phyloP scores from a whole-genome alignment of 2,888 invertebrate species.

The Caenorhabditis sp. region DNA sequence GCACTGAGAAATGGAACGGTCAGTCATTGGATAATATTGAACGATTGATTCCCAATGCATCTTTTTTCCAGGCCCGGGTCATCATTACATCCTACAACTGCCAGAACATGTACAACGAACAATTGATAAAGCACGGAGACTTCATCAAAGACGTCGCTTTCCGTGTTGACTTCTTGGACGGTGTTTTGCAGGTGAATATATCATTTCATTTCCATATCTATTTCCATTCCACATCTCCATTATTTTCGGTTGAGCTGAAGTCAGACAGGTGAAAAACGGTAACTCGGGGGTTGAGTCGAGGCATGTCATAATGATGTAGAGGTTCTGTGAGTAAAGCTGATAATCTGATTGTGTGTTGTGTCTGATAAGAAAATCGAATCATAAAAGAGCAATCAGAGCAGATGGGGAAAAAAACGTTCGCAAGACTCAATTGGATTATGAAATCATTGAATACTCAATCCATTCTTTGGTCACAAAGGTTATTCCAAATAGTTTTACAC shows the following conservation, averaged over 20 bases:
- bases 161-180: slow-evolving; percentile 91
- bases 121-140: slow-evolving; percentile 92
- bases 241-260: neutral
- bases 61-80: slow-evolving; percentile 86
- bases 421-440: neutral
- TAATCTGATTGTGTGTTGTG: slow-evolving; percentile 6
- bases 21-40: slow-evolving; percentile 13
- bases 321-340: too few relatives aligned
- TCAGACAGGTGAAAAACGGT: slow-evolving; percentile 10
- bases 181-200: slow-evolving; percentile 84
- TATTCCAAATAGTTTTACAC: too few relatives aligned
- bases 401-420: slow-evolving; percentile 4
- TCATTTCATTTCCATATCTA: neutral
- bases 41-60: slow-evolving; percentile 1
- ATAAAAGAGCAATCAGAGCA: neutral
- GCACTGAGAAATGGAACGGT: slow-evolving; percentile 73
- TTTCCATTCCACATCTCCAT: slow-evolving; percentile 3
- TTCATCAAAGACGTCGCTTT: slow-evolving; percentile 96
- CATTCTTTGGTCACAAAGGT: neutral
- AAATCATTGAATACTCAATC: slow-evolving; percentile 11
- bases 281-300: too few relatives aligned
- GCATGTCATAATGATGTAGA: too few relatives aligned
- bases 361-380: slow-evolving; percentile 4
- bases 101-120: slow-evolving; percentile 84
- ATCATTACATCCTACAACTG: slow-evolving; percentile 90